These are phyloP conservation scores for Manacus vitellinus DNA, from an alignment of 2,113 vertebrate genomes.

Conservation along the genomic window DNA sequence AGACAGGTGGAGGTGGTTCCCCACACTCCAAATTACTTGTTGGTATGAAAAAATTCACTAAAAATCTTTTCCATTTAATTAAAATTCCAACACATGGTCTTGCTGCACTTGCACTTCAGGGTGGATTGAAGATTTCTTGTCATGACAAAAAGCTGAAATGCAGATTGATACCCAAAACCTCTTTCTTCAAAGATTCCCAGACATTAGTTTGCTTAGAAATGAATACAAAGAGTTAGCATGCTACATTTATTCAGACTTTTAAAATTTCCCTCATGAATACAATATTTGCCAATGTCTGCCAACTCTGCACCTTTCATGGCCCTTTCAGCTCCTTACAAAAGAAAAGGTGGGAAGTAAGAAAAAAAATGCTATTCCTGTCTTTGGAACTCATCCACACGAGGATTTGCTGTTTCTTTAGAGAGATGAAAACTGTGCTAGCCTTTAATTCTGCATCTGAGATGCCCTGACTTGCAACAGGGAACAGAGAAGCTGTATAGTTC, in stretches of 20 bases:
- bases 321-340: background rate
- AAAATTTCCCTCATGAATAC: background rate
- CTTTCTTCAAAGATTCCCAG: conserved; percentile 12
- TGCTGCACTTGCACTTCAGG: background rate
- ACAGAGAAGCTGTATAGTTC: background rate
- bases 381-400: background rate
- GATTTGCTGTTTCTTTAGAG: background rate
- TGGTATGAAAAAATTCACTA: background rate
- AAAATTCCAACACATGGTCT: background rate
- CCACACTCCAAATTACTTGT: background rate
- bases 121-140: conserved; percentile 1
- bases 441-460: background rate
- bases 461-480: background rate
- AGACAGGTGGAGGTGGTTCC: background rate
- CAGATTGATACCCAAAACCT: background rate
- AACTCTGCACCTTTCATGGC: background rate
- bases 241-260: background rate
- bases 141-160: background rate
- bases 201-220: conserved; percentile 26
- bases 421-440: background rate
- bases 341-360: background rate
- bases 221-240: background rate
- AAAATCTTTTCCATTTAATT: background rate
- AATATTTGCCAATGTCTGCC: background rate
- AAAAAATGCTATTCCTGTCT: background rate